Evolutionary conservation across 2,888 invertebrate species (phyloP), one percentile per base, ranked within the genome.

Genomic region (Drosophila falleni): DNA sequence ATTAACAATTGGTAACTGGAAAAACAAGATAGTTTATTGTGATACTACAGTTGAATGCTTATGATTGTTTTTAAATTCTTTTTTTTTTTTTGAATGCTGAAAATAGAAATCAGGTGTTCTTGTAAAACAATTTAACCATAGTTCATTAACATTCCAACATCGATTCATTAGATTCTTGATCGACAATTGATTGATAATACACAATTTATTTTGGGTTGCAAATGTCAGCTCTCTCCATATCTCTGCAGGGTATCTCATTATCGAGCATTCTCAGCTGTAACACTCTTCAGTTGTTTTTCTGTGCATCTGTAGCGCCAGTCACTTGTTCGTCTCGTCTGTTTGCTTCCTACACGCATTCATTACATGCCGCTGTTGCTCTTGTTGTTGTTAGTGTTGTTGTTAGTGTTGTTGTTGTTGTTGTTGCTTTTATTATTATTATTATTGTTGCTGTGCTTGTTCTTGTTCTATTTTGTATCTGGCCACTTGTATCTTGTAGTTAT

Each of bases 391-490:
- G 5, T 29, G 29, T 8, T 29, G 29, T 6, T 29, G 29, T 8
- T 29, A 0, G 8, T 8, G 6, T 4, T 26, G 42, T 4, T 26
- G 42, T 26, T 19, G 23, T 39, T 64, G 55, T 59, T 62, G 39
- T 51, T 71, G 44, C 33, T 70, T 51, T 29, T 67, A 59, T 42
- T 72, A 56, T 71, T 68, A 31, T 62, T 70, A 63, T 59, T 68
- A 23, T 26, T 54, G 64, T 69, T 74, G 53, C 49, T 76, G 72
- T 70, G 72, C 29, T 16, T 61, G 47, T 55, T 39, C 51, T 71
- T 72, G 80, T 80, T 80, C 77, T 72, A 77, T 76, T 78, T 80
- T 84, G 76, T 87, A 81, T 85, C 84, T 88, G 71, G 83, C 89
- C 78, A 78, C 81, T 86, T 88, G 83, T 74, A 79, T 82, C 74